Percentiles rank a stretch among this genome's conserved stretches.
Evolutionary conservation across 2,888 invertebrate genomes (phyloP).

Genomic region (Didymodactylos carnosus): DNA sequence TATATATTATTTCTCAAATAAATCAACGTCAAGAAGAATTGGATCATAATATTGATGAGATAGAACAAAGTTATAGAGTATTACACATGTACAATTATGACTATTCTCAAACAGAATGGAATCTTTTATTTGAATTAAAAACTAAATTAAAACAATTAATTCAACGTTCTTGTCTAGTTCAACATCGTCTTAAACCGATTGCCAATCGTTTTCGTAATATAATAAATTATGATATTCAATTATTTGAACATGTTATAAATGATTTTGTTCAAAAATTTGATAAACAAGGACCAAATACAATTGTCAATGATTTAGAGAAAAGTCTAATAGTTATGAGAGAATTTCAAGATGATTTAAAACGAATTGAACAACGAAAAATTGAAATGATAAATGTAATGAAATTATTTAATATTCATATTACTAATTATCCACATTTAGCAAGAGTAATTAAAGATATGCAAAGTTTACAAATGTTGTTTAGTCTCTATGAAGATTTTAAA

Average conservation of each 20-base stretch:
- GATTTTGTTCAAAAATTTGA: constrained; percentile 55
- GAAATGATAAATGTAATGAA: constrained; percentile 54
- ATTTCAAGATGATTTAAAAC: constrained; percentile 46
- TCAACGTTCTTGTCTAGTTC: background rate
- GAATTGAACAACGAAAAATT: constrained; percentile 46
- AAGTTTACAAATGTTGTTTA: constrained; percentile 50
- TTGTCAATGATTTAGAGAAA: constrained; percentile 50
- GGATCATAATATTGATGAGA: background rate
- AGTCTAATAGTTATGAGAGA: constrained; percentile 38
- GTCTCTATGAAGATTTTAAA: constrained; percentile 56
- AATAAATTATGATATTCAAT: constrained; percentile 43
- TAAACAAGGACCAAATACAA: constrained; percentile 51
- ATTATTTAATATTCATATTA: constrained; percentile 63
- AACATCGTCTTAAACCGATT: constrained; percentile 40
- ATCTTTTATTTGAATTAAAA: background rate
- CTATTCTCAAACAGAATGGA: background rate
- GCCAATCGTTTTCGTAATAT: constrained; percentile 60
- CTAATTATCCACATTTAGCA: constrained; percentile 55
- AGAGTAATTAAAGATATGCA: constrained; percentile 36
- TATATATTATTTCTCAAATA: background rate
- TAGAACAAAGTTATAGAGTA: background rate
- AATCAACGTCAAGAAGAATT: background rate
- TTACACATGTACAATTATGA: background rate
- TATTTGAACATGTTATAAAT: constrained; percentile 43
- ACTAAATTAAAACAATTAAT: background rate